These are phyloP conservation scores for Sander lucioperca DNA, from an alignment of 2,113 vertebrate genomes.

Conservation along the genomic window DNA sequence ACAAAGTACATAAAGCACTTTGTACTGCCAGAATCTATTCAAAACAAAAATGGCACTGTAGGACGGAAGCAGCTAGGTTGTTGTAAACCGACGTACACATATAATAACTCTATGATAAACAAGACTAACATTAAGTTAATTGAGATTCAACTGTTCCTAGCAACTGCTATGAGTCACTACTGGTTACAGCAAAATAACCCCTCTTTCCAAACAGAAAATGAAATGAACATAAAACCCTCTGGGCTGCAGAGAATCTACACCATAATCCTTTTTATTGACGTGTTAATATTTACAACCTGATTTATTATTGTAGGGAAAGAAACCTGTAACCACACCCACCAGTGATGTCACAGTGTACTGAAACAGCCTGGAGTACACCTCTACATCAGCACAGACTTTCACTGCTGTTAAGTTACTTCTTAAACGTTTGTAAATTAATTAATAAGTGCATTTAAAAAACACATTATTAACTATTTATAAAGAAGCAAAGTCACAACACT, in stretches of 20 bases:
- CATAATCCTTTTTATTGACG: not conserved
- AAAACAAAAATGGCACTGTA: not conserved
- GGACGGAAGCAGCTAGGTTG: no score
- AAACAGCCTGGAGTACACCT: no score
- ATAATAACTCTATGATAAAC: no score
- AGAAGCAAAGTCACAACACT: not conserved
- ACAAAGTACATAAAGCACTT: not conserved
- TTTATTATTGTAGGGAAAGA: not conserved
- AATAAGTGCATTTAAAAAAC: no score
- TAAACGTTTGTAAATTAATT: no score
- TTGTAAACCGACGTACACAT: no score
- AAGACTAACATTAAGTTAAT: not conserved
- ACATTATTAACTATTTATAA: no score
- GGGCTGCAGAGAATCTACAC: not conserved
- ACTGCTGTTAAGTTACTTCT: not conserved
- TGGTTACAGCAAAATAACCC: not conserved
- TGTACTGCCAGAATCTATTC: not conserved
- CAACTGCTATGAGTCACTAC: not conserved
- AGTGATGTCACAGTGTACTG: not conserved
- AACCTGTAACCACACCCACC: not conserved
- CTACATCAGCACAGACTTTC: not conserved
- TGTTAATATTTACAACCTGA: not conserved
- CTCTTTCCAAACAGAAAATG: not conserved
- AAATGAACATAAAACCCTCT: not conserved
- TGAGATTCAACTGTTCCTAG: not conserved